phyloP scores from a whole-genome alignment of 2,797 vertebrate genomes.

The Artibeus lituratus region DNA sequence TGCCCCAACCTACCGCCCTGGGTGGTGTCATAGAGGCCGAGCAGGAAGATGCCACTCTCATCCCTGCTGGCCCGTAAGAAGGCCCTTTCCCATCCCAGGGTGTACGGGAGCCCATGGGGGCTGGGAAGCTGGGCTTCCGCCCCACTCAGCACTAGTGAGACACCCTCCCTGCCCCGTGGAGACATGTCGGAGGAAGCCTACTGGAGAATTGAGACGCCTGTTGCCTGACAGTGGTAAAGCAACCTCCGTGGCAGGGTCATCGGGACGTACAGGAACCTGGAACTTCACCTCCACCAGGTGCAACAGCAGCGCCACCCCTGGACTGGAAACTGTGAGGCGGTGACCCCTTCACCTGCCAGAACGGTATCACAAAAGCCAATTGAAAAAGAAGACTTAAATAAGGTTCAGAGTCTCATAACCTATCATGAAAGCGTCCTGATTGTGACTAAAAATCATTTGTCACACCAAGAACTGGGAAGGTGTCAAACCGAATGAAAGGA shows the following conservation, averaged over 20 bases:
- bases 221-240: not conserved
- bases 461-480: not conserved
- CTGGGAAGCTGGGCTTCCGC: not conserved
- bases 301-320: not conserved
- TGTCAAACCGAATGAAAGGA: not conserved
- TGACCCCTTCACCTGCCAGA: not conserved
- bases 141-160: not conserved
- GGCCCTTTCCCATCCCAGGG: rapidly evolving
- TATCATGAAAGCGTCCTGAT: not conserved
- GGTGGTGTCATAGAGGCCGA: not conserved
- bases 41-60: not conserved
- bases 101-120: not conserved
- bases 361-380: not conserved
- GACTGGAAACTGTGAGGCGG: not conserved
- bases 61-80: not conserved
- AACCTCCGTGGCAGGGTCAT: not conserved
- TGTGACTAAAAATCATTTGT: not conserved
- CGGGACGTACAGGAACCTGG: not conserved
- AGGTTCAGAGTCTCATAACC: not conserved
- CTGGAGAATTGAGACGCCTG: not conserved
- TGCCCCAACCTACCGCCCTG: rapidly evolving
- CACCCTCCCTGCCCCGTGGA: not conserved
- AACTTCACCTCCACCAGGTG: not conserved
- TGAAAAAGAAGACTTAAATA: not conserved
- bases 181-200: not conserved